A percentile compares a stretch with the other conserved stretches of the same genome.
These are phyloP conservation scores for Tiliacea citrago DNA, from an alignment of 2,888 invertebrate species.

Conservation along the genomic window DNA sequence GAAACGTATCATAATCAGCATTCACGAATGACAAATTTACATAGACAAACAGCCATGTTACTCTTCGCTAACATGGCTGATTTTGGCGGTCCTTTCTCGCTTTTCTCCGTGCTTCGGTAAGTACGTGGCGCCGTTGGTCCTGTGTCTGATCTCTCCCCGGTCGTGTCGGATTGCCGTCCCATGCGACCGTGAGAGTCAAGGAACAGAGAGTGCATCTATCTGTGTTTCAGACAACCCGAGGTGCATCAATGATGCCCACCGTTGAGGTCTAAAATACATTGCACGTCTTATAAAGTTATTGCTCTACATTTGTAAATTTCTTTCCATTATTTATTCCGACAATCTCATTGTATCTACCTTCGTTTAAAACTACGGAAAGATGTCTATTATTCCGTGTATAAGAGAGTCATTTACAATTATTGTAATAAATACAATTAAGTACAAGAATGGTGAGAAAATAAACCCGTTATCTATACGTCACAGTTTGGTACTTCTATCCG, in stretches of 20 bases:
- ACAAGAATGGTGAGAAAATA: constrained; percentile 14
- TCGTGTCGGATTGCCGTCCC: background rate
- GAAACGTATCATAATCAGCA: background rate
- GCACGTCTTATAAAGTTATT: background rate
- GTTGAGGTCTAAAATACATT: background rate
- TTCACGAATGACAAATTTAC: background rate
- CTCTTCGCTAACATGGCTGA: too few relatives aligned
- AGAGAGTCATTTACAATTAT: constrained; percentile 6
- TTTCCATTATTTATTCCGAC: background rate
- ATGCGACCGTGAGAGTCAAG: background rate
- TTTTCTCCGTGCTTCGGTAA: background rate
- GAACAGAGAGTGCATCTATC: background rate
- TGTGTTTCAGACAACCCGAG: background rate
- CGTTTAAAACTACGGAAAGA: constrained; percentile 6
- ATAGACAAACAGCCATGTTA: too few relatives aligned
- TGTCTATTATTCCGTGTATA: constrained; percentile 12
- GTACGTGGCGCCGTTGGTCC: too few relatives aligned
- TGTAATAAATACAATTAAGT: background rate
- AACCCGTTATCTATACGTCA: constrained; percentile 15
- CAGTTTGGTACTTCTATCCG: background rate
- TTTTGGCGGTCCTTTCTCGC: background rate
- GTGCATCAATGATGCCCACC: background rate
- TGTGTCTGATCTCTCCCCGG: background rate
- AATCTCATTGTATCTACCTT: constrained; percentile 10
- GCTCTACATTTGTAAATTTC: background rate